A percentile compares a stretch with the other conserved stretches of the same genome.
Conservation (phyloP, 2,888 invertebrate species). For the Caenorhabditis plicata region DNA sequence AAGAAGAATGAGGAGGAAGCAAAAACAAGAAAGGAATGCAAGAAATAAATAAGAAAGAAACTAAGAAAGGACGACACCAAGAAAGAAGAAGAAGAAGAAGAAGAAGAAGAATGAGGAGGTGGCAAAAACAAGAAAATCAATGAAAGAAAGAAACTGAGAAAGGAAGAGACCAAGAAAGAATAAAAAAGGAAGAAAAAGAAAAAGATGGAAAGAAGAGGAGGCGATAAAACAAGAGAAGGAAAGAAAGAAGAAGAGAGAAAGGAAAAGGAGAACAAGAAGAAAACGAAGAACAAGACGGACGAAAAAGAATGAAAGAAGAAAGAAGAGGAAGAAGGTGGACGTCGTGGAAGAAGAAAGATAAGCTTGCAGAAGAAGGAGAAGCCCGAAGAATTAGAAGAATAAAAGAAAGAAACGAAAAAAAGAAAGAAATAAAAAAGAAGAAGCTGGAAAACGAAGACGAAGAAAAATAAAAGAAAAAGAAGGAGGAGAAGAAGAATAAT, state of each 20-base stretch:
- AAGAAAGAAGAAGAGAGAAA: neutral
- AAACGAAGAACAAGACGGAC: neutral
- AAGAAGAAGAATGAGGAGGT: too few species aligned
- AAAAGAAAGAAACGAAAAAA: neutral
- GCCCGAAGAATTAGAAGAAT: neutral
- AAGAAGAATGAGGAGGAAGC: conserved; percentile 1
- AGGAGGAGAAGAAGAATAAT: neutral
- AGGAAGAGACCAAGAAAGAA: conserved; percentile 8
- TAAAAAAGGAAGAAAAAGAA: conserved; percentile 20
- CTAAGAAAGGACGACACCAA: neutral
- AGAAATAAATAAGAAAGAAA: neutral
- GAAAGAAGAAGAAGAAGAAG: too few species aligned
- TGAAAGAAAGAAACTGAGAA: conserved; percentile 1
- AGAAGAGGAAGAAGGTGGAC: neutral
- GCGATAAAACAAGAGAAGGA: conserved; percentile 2
- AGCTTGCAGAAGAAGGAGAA: conserved; percentile 1
- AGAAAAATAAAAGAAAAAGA: neutral
- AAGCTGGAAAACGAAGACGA: neutral
- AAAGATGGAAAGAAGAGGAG: conserved; percentile 3
- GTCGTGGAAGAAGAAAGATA: neutral
- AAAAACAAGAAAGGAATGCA: neutral
- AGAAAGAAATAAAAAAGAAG: conserved; percentile 1
- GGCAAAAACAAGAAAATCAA: conserved; percentile 5
- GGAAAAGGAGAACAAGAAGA: neutral
- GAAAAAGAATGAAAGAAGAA: neutral